Percentiles rank a stretch among this genome's conserved stretches.
Conservation (phyloP, 30 jellyfish, hydroid and myxozoan species). For the Haliclystus octoradiatus region DNA sequence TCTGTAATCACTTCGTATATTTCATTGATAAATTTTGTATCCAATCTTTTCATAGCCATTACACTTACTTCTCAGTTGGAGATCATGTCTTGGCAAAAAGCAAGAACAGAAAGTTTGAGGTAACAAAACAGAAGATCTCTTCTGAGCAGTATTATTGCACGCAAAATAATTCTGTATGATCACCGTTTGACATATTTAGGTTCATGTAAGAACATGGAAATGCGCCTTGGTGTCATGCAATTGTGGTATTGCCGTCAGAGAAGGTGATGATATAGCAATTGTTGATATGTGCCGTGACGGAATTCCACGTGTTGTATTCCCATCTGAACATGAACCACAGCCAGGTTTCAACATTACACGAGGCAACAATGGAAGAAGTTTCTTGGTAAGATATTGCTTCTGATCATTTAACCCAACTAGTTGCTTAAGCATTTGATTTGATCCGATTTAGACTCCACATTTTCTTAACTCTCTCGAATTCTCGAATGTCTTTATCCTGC, state of each 20-base stretch:
- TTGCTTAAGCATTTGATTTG: too few relatives aligned
- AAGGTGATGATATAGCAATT: slow-evolving; percentile 83
- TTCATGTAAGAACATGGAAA: slow-evolving; percentile 74
- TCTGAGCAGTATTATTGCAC: too few relatives aligned
- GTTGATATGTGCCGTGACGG: slow-evolving; percentile 87
- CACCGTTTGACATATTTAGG: too few relatives aligned
- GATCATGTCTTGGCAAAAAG: slow-evolving; percentile 65
- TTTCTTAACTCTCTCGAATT: too few relatives aligned
- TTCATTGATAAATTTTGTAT: too few relatives aligned
- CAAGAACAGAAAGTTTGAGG: slow-evolving; percentile 75
- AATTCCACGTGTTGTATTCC: slow-evolving; percentile 72
- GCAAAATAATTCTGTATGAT: too few relatives aligned
- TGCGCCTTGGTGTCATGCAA: slow-evolving; percentile 85
- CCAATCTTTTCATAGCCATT: slow-evolving; percentile 23
- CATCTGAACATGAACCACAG: slow-evolving; percentile 73
- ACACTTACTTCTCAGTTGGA: slow-evolving; percentile 69
- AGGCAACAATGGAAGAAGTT: slow-evolving; percentile 70
- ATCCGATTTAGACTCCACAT: too few relatives aligned
- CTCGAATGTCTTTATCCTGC: too few relatives aligned
- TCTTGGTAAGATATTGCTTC: slow-evolving; percentile 59
- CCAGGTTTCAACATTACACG: slow-evolving; percentile 48
- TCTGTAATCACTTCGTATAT: too few relatives aligned
- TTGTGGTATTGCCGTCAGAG: slow-evolving; percentile 89
- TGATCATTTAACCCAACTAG: neutral
- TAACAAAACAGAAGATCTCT: too few relatives aligned